These are phyloP conservation scores for Pristionchus japonicus DNA, from an alignment of 2,888 invertebrate species.

Conservation along the genomic window DNA sequence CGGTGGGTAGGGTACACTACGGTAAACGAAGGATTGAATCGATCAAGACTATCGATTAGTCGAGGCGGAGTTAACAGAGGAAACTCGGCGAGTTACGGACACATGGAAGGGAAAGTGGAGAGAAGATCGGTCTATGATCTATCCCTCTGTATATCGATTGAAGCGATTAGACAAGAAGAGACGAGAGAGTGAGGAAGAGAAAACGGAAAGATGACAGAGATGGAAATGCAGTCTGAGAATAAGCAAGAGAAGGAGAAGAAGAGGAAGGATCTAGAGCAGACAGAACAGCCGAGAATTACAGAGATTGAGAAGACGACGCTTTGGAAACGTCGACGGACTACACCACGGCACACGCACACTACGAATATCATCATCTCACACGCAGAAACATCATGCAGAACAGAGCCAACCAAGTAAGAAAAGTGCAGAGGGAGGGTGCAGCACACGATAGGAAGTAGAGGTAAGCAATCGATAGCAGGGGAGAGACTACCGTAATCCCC, in stretches of 20 bases:
- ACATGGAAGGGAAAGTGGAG: slow-evolving; percentile 43
- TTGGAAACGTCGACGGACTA: neutral
- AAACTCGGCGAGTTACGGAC: slow-evolving; percentile 50
- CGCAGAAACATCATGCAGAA: slow-evolving; percentile 12
- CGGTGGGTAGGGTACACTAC: neutral
- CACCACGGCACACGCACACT: slow-evolving; percentile 42
- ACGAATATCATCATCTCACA: neutral
- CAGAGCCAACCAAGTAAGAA: slow-evolving; percentile 1
- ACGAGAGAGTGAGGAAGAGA: neutral
- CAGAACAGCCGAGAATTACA: slow-evolving; percentile 3
- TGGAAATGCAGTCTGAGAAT: neutral
- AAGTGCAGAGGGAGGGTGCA: slow-evolving; percentile 14
- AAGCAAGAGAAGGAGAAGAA: neutral
- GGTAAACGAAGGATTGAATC: slow-evolving; percentile 22
- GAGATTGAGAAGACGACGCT: slow-evolving; percentile 3
- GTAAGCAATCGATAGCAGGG: neutral
- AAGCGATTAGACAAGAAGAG: slow-evolving; percentile 15
- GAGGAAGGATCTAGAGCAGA: neutral
- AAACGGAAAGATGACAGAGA: neutral
- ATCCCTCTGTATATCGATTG: slow-evolving; percentile 1
- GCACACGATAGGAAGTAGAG: slow-evolving; percentile 10
- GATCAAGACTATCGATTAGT: slow-evolving; percentile 35
- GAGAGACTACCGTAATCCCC: neutral
- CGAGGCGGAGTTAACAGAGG: slow-evolving; percentile 44
- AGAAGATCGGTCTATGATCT: neutral